A percentile compares a stretch with the other conserved stretches of the same genome.
These are phyloP conservation scores for Stenurella melanura DNA, from an alignment of 2,888 invertebrate species.

Conservation along the genomic window DNA sequence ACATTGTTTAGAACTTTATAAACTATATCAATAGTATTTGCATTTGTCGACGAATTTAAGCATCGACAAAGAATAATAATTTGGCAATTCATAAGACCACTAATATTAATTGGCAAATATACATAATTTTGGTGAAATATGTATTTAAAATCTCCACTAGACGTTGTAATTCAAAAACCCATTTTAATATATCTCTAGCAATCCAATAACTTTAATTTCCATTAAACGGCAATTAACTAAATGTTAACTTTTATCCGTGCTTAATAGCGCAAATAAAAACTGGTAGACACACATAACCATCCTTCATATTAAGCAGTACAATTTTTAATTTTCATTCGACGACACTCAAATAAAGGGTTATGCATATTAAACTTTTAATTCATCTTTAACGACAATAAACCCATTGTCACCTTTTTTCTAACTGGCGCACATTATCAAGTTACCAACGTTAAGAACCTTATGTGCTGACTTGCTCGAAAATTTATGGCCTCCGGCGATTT, in stretches of 20 bases:
- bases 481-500: constrained; percentile 52
- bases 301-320: constrained; percentile 44
- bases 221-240: constrained; percentile 44
- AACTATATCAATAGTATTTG: no score
- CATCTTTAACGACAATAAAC: constrained; percentile 36
- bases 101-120: no score
- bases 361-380: constrained; percentile 42
- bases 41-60: no score
- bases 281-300: constrained; percentile 17
- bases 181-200: no score
- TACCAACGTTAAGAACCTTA: constrained; percentile 9
- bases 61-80: no score
- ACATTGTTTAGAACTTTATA: no score
- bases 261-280: constrained; percentile 41
- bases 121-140: no score
- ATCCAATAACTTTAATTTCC: constrained; percentile 23
- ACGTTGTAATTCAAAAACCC: no score
- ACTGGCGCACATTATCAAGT: constrained; percentile 19
- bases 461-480: constrained; percentile 18
- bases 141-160: no score
- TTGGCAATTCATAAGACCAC: no score
- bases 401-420: constrained; percentile 40
- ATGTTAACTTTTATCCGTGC: constrained; percentile 40
- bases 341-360: constrained; percentile 19
- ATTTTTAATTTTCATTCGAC: constrained; percentile 39